phyloP scores from a whole-genome alignment of 53 echinoderm and acorn worm species.

The Luidia sarsii region DNA sequence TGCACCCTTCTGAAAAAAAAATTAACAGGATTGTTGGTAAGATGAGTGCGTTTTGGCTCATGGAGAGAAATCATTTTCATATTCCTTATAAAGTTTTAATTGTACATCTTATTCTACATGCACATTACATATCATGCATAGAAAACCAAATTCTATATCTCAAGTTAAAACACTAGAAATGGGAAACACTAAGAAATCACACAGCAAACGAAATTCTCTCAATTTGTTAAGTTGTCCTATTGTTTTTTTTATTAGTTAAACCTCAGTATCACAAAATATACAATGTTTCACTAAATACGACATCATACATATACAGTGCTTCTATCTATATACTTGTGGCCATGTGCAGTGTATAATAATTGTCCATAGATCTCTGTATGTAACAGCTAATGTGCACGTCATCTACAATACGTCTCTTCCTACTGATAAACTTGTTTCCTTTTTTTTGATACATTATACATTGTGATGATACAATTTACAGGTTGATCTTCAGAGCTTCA shows the following conservation, averaged over 20 bases:
- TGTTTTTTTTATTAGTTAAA: constrained; percentile 70
- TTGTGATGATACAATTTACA: constrained; percentile 17
- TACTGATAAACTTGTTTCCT: constrained; percentile 40
- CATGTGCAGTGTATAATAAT: constrained; percentile 15
- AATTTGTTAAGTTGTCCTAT: constrained; percentile 53
- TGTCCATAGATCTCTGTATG: constrained; percentile 8
- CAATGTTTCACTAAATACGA: constrained; percentile 65
- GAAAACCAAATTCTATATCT: no score
- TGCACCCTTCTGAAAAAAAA: no score
- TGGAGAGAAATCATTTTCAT: no score
- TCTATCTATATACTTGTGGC: constrained; percentile 41
- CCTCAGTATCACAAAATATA: constrained; percentile 79
- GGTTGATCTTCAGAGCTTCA: no score
- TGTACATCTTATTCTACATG: no score
- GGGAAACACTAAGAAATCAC: no score
- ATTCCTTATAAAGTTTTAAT: no score
- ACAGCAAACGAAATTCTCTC: no score
- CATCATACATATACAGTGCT: constrained; percentile 60
- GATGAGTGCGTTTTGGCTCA: no score
- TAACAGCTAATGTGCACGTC: constrained; percentile 40
- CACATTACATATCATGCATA: no score
- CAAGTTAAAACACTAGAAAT: no score
- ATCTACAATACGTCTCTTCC: constrained; percentile 17
- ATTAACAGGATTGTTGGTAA: no score
- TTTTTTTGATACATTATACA: constrained; percentile 38